Evolutionary conservation across 35 echinoderm and acorn worm species (phyloP).

Genomic region (Stichopus chloronotus): DNA sequence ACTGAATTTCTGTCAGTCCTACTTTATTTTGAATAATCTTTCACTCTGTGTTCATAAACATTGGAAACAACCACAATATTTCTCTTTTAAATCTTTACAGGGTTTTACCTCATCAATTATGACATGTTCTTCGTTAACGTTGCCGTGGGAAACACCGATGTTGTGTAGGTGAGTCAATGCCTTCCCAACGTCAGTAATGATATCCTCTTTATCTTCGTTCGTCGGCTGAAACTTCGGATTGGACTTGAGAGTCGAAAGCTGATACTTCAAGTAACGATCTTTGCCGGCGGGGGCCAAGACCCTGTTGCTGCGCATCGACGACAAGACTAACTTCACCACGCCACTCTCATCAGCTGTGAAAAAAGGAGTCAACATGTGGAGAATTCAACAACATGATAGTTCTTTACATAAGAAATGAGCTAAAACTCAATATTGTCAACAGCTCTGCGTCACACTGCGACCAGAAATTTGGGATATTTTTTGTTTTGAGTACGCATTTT

Average conservation of each 20-base stretch:
- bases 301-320: conserved; percentile 5
- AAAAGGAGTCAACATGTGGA: background rate
- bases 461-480: background rate
- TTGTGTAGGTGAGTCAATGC: conserved; percentile 6
- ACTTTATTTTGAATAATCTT: too few species aligned
- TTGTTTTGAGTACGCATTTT: too few species aligned
- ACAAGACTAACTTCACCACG: background rate
- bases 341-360: background rate
- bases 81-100: too few species aligned
- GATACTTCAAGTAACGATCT: conserved; percentile 22
- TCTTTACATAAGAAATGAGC: background rate
- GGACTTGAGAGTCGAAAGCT: background rate
- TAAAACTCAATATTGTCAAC: background rate
- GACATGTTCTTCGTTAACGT: conserved; percentile 27
- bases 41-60: too few species aligned
- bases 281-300: background rate
- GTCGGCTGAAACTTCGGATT: background rate
- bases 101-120: conserved; percentile 34
- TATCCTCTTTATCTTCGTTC: background rate
- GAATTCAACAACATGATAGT: background rate
- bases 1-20: too few species aligned
- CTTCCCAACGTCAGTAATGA: conserved; percentile 16
- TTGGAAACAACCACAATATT: too few species aligned
- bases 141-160: background rate
- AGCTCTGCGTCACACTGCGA: background rate